Evolutionary conservation across 2,113 vertebrate species (phyloP).

Genomic region (Bombycilla garrulus): DNA sequence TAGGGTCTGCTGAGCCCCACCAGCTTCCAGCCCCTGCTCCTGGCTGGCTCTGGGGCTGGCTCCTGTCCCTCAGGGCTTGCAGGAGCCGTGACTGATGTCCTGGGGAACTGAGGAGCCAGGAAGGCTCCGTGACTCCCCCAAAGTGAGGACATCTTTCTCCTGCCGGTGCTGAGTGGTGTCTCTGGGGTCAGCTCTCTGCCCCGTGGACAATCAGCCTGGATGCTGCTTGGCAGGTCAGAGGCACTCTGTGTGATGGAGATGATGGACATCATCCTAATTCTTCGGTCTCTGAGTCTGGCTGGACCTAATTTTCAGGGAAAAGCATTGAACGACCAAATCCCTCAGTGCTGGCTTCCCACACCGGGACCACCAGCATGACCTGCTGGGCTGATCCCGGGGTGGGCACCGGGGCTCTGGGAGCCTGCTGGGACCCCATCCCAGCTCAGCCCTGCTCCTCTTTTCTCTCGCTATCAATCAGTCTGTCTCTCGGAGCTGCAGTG

Average conservation of each 20-base stretch:
- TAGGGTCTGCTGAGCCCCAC: neutral
- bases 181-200: neutral
- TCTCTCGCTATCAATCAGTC: conserved; percentile 60
- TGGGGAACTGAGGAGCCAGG: neutral
- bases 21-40: neutral
- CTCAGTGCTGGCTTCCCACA: neutral
- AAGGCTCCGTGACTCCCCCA: neutral
- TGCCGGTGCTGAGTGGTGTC: neutral
- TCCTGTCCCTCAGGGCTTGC: neutral
- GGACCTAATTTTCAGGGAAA: neutral
- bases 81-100: neutral
- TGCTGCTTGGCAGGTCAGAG: neutral
- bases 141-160: neutral
- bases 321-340: fast-evolving
- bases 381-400: fast-evolving
- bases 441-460: conserved; percentile 14
- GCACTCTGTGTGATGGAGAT: neutral
- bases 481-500: conserved; percentile 69
- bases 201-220: fast-evolving
- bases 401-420: neutral
- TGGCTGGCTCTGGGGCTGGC: neutral
- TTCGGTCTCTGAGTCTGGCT: neutral
- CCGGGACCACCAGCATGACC: fast-evolving
- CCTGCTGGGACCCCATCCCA: fast-evolving
- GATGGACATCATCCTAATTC: neutral